phyloP scores from a whole-genome alignment of 1,140 invertebrate genomes.

The Contarinia nasturtii region DNA sequence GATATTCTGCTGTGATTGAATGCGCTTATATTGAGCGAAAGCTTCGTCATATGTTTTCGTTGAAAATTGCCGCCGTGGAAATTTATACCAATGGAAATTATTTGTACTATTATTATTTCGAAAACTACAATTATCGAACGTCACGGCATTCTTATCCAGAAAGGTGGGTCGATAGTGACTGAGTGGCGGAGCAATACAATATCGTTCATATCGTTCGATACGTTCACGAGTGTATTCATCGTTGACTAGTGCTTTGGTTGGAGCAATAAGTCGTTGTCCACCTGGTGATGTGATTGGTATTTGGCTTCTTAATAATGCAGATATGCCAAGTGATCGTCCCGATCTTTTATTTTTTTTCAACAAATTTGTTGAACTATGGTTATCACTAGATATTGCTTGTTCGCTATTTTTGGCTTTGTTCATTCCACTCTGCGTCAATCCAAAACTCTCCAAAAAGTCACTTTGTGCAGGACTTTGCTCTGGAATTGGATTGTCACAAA shows the following conservation, averaged over 20 bases:
- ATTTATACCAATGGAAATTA: constrained; percentile 27
- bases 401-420: no score
- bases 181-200: constrained; percentile 27
- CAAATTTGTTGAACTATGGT: no score
- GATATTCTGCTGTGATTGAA: constrained; percentile 11
- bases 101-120: constrained; percentile 24
- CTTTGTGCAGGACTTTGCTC: no score
- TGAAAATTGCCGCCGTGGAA: constrained; percentile 22
- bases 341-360: no score
- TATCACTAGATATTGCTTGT: no score
- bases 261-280: constrained; percentile 27
- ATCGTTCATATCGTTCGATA: constrained; percentile 30
- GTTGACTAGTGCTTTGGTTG: constrained; percentile 27
- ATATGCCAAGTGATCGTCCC: no score
- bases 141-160: constrained; percentile 21
- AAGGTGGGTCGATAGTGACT: constrained; percentile 24
- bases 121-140: constrained; percentile 19
- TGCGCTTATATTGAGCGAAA: no score
- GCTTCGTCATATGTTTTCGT: constrained; percentile 9
- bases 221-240: constrained; percentile 28
- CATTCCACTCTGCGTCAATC: no score
- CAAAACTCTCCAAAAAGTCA: no score
- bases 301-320: constrained; percentile 26
- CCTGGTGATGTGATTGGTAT: constrained; percentile 37
- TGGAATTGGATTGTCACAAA: no score